Conservation (phyloP, 2,888 invertebrate genomes). For the Apamea monoglypha region DNA sequence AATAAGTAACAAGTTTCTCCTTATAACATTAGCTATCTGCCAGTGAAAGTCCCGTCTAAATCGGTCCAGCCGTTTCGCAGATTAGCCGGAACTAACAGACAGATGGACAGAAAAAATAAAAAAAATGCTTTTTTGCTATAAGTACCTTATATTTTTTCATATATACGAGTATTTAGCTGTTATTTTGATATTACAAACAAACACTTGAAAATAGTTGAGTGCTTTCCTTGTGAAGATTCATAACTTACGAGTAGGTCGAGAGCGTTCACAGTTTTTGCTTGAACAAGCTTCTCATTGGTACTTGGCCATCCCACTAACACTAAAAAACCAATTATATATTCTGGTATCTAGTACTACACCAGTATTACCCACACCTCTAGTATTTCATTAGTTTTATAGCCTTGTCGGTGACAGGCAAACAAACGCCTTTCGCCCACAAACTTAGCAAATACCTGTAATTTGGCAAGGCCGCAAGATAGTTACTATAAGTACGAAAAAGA, state of each 20-base stretch:
- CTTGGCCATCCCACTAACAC: constrained; percentile 2
- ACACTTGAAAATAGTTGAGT: background rate
- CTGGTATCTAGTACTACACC: constrained; percentile 9
- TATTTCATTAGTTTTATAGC: constrained; percentile 45
- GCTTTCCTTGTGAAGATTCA: constrained; percentile 41
- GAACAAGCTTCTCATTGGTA: background rate
- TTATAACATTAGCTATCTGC: no score
- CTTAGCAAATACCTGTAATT: constrained; percentile 37
- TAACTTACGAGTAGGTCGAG: constrained; percentile 51
- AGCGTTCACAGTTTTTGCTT: constrained; percentile 33
- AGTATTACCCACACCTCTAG: background rate
- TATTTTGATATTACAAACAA: no score
- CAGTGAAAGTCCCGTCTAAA: no score
- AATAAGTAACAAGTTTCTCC: no score
- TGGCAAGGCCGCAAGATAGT: constrained; percentile 22
- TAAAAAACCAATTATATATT: constrained; percentile 34
- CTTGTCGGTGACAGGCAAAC: constrained; percentile 14
- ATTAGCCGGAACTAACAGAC: no score
- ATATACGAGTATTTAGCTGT: no score
- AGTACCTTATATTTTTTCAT: no score
- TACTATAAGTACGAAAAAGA: constrained; percentile 19
- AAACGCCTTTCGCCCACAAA: constrained; percentile 26
- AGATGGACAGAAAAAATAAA: no score
- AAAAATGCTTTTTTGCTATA: no score
- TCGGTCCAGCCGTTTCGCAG: no score